A percentile compares a stretch with the other conserved stretches of the same genome.
These are phyloP conservation scores for Danaus chrysippus DNA, from an alignment of 2,888 invertebrate species.

Conservation along the genomic window DNA sequence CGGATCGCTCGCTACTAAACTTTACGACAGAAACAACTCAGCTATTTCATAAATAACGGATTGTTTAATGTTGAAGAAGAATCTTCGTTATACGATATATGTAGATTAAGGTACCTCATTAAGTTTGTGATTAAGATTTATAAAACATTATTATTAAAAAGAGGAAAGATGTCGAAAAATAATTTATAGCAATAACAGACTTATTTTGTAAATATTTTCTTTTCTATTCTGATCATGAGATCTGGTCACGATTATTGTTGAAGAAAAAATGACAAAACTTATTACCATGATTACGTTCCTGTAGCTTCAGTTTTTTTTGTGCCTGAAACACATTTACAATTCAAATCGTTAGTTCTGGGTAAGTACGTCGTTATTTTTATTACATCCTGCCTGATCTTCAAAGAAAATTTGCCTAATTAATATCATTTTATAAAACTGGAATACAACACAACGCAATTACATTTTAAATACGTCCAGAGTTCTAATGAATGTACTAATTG, in stretches of 20 bases:
- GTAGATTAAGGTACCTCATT: too few relatives aligned
- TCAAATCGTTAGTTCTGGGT: constrained; percentile 26
- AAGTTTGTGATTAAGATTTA: too few relatives aligned
- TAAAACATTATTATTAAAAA: too few relatives aligned
- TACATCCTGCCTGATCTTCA: constrained; percentile 20
- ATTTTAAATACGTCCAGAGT: background rate
- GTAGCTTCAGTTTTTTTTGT: constrained; percentile 10
- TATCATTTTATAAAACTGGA: background rate
- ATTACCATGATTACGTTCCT: background rate
- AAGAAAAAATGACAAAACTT: background rate
- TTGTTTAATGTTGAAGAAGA: constrained; percentile 5
- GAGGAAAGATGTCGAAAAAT: too few relatives aligned
- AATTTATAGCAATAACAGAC: too few relatives aligned
- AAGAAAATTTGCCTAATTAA: background rate
- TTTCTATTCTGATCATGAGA: too few relatives aligned
- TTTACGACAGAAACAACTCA: background rate
- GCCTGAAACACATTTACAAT: constrained; percentile 27
- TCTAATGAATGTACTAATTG: background rate
- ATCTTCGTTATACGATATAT: background rate
- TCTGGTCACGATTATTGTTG: background rate
- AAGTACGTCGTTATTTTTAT: constrained; percentile 30
- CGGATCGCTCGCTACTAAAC: background rate
- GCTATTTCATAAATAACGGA: background rate
- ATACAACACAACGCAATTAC: background rate
- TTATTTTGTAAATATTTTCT: too few relatives aligned